Evolutionary conservation across 2,797 vertebrate species (phyloP).

Genomic region (Pangasius larnaudii): DNA sequence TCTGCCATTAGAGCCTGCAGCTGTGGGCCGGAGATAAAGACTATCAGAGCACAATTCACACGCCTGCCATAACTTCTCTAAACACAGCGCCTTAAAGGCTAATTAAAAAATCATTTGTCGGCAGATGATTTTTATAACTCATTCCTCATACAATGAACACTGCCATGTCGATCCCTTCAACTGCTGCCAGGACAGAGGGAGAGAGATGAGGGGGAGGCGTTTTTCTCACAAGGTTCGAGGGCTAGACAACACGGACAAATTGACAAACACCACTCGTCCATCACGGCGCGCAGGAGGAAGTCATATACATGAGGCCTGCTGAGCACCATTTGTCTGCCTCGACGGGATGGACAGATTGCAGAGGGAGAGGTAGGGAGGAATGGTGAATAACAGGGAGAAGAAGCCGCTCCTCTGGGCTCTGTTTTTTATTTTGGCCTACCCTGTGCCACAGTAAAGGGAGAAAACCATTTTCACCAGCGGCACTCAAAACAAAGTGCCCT

Average conservation of each 20-base stretch:
- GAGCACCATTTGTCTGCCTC: conserved; percentile 45
- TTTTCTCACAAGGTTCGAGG: conserved; percentile 35
- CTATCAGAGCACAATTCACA: conserved; percentile 80
- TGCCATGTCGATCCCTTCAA: conserved; percentile 65
- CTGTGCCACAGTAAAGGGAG: neutral
- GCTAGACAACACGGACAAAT: conserved; percentile 54
- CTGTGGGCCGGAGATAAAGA: conserved; percentile 84
- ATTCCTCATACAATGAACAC: conserved; percentile 74
- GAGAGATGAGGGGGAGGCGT: neutral
- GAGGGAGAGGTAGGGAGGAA: neutral
- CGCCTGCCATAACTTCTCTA: conserved; percentile 78
- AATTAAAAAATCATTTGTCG: conserved; percentile 91
- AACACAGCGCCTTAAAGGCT: conserved; percentile 86
- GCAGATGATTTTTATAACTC: conserved; percentile 86
- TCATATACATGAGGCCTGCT: conserved; percentile 44
- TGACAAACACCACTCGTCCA: conserved; percentile 54
- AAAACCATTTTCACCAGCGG: conserved; percentile 17
- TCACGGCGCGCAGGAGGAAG: conserved; percentile 40
- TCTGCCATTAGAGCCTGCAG: conserved; percentile 85
- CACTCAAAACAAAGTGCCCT: conserved; percentile 36
- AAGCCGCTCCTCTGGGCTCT: neutral
- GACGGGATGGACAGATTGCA: conserved; percentile 20
- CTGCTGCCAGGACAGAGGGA: conserved; percentile 11
- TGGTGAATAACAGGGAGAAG: conserved; percentile 8
- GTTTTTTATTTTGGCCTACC: neutral